Base-by-base conservation (phyloP, 2,797 vertebrate species). In the Malacoraja senta region DNA sequence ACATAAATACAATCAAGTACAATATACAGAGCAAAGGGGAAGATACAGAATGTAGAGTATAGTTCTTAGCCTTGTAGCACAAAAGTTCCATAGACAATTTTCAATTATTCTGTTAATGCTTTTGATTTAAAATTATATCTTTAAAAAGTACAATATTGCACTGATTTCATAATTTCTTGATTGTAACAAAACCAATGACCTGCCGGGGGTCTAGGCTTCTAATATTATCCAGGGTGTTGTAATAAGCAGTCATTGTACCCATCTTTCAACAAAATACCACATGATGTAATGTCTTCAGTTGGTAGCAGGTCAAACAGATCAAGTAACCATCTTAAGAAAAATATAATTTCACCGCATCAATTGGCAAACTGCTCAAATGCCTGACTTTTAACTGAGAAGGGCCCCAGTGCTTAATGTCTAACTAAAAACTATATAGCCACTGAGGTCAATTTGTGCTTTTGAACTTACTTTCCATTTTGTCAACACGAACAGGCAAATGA, bases 401-500 rank as follows among this genome's bases (percentile, higher is more conserved):
- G 61, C n/a, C n/a, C 61, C 7, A 68, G 84, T 68, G n/a, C n/a
- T 88, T 68, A 88, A 17, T 68, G 63, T 35, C 84, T 88, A 19
- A 88, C 72, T 92, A 92, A 74, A 92, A 92, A 92, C 71, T 92
- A 92, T 72, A 92, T 76, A 74, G 35, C 90, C 65, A 76, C 38
- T 24, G 29, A 92, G 90, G 90, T 92, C 72, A 90, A 92, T 10
- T 93, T 93, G 61, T 78, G 32, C 1, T 4, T 93, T 58, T 94
- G 91, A 93, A 93, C 79, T 8, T 72, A n/a, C 29, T 93, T 15
- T 93, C 91, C 93, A 21, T 10, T 78, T 1, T 94, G 94, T 94
- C 58, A 94, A 80, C 68, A 61, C 1, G 84, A 29, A 1, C 8
- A 17, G 93, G 29, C 0, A 91, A 94, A 93, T 93, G 0, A 93